Base-by-base conservation (phyloP, 2,797 vertebrate species). In the Pampus argenteus region DNA sequence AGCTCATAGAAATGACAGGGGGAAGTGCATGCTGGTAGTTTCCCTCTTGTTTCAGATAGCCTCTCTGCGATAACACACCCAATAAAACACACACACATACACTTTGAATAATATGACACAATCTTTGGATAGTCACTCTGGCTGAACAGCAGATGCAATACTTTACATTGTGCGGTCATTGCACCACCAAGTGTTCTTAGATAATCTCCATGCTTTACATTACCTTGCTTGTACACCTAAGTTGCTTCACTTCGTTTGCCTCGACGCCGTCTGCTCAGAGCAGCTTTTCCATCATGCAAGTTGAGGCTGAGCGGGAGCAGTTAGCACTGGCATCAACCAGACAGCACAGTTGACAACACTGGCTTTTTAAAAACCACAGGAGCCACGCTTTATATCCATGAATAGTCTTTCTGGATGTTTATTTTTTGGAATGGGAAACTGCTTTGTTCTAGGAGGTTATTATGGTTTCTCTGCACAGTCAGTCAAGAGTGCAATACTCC, bases 151-250 rank as follows among this genome's bases (percentile, higher is more conserved):
- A 89, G 84, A 94, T 92, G 91, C 91, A 94, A 93, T 92, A 93
- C 90, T 94, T 90, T 85, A 85, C 89, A 90, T 91, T 83, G 88
- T 91, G 87, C 89, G 81, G 85, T 90, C 90, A 87, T 90, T 88
- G 88, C 87, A 91, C 91, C 90, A 90, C 91, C 83, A 93, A 94
- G 93, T 94, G 93, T 93, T 93, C 92, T 93, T 94, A 93, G 91
- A 89, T 89, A 51, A 90, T 87, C 62, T 79, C 78, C 86, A 88
- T 77, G 90, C 85, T 86, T 91, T 84, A 79, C 79, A 62, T 91
- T 63, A 79, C 56, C 72, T 76, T 87, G 89, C 89, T 90, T 87
- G 84, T 52, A 67, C 86, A 87, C 86, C 61, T 52, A 48, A 36
- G 68, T 86, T 65, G 64, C 74, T 83, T 86, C 87, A 82, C 76